Evolutionary conservation across 2,888 invertebrate genomes (phyloP).

Genomic region (Entomobrya proxima): DNA sequence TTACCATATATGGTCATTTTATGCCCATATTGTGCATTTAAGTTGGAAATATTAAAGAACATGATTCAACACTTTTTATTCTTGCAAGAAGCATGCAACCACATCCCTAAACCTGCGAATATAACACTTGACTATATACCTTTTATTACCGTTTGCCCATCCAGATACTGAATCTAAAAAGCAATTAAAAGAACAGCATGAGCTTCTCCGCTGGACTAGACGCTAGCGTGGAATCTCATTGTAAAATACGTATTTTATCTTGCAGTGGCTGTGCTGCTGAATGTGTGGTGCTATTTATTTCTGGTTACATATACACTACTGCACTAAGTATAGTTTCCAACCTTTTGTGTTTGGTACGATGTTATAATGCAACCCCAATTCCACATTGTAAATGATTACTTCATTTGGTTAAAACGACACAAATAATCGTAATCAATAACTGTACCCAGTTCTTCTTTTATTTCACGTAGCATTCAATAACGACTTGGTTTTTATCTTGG

Average conservation of each 20-base stretch:
- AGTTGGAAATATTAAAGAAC: conserved; percentile 23
- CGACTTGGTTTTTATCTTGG: too few species aligned
- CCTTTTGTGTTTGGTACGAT: not conserved
- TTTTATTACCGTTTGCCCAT: not conserved
- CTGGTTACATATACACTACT: not conserved
- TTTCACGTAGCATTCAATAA: too few species aligned
- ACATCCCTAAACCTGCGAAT: not conserved
- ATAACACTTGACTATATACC: not conserved
- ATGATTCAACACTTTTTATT: not conserved
- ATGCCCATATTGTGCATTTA: not conserved
- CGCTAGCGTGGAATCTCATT: not conserved
- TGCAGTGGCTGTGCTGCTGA: not conserved
- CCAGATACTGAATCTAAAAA: conserved; percentile 13
- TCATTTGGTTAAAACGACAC: conserved; percentile 21
- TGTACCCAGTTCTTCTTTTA: too few species aligned
- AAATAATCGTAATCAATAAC: not conserved
- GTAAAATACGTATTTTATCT: not conserved
- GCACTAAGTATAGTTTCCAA: not conserved
- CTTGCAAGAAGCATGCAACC: not conserved
- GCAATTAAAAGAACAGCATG: conserved; percentile 44
- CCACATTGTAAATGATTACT: conserved; percentile 17
- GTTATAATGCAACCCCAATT: not conserved
- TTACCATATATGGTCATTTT: conserved; percentile 40
- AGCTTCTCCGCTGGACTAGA: not conserved
- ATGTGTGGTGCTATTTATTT: not conserved